phyloP scores from a whole-genome alignment of 2,113 vertebrate genomes.

The Zosterops hypoxanthus region DNA sequence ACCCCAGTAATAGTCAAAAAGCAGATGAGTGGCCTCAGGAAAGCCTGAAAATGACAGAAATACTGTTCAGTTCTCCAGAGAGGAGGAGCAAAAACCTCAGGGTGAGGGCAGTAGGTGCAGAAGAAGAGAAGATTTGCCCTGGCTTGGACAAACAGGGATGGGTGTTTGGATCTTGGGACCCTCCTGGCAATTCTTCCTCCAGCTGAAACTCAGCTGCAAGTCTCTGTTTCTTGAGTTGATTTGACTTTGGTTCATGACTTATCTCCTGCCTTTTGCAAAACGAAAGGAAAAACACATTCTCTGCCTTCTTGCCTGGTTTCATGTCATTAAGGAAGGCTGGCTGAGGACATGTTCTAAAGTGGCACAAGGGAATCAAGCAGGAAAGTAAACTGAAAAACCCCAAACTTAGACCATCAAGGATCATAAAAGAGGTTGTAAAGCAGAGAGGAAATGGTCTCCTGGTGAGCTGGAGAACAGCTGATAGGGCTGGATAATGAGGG shows the following conservation, averaged over 20 bases:
- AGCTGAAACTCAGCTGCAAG: background rate
- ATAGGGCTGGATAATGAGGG: constrained; percentile 44
- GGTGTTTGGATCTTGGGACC: background rate
- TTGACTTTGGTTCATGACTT: background rate
- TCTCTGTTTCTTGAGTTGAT: background rate
- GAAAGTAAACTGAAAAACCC: constrained; percentile 17
- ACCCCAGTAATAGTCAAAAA: background rate
- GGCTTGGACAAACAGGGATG: background rate
- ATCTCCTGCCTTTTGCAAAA: background rate
- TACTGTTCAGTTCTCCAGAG: background rate
- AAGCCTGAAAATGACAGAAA: background rate
- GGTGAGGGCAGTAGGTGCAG: background rate
- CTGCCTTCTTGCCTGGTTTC: background rate
- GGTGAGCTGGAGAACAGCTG: constrained; percentile 36
- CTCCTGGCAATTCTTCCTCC: background rate
- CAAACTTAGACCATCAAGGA: constrained; percentile 16
- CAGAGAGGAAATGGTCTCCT: constrained; percentile 43
- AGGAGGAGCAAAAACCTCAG: background rate
- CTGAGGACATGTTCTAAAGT: background rate
- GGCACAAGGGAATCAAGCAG: background rate
- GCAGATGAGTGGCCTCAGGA: background rate
- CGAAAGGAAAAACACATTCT: background rate
- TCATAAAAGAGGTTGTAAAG: constrained; percentile 32
- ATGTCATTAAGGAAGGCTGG: background rate
- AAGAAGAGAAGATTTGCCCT: background rate